phyloP scores from a whole-genome alignment of 2,113 vertebrate genomes.

The Nycticebus coucang region DNA sequence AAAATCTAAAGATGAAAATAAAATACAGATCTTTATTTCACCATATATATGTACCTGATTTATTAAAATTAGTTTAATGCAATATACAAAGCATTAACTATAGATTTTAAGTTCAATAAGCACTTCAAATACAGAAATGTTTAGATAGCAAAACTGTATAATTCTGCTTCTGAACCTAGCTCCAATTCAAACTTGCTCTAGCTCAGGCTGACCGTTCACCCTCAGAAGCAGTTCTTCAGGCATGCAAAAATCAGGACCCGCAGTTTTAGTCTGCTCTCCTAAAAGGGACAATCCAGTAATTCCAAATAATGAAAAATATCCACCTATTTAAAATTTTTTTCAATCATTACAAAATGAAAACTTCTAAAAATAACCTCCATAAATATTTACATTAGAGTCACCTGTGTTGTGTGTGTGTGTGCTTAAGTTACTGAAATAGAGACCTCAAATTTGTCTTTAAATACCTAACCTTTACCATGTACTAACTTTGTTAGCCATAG shows the following conservation, averaged over 20 bases:
- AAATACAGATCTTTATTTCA: conserved; percentile 68
- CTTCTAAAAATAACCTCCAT: neutral
- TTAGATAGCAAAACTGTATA: conserved; percentile 10
- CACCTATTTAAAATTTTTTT: conserved; percentile 86
- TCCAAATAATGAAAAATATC: conserved; percentile 98
- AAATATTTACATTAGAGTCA: neutral
- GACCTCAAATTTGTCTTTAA: neutral
- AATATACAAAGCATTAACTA: conserved; percentile 76
- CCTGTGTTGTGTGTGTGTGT: neutral
- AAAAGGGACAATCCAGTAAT: conserved; percentile 96
- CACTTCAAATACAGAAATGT: conserved; percentile 57
- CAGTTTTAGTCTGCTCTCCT: conserved; percentile 93
- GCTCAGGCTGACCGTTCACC: conserved; percentile 91
- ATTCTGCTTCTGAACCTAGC: neutral
- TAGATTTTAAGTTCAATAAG: conserved; percentile 66
- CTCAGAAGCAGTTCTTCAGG: conserved; percentile 94
- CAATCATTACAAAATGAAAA: neutral
- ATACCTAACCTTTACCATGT: neutral
- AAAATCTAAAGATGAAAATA: neutral
- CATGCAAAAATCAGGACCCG: conserved; percentile 98
- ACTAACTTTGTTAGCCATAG: neutral
- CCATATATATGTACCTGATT: conserved; percentile 60
- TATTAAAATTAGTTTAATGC: conserved; percentile 59
- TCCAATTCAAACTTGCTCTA: conserved; percentile 85
- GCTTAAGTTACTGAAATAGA: neutral